Percentiles rank a stretch among this genome's conserved stretches.
Evolutionary conservation across 2,888 invertebrate species (phyloP).

Genomic region (Baccha elongata): DNA sequence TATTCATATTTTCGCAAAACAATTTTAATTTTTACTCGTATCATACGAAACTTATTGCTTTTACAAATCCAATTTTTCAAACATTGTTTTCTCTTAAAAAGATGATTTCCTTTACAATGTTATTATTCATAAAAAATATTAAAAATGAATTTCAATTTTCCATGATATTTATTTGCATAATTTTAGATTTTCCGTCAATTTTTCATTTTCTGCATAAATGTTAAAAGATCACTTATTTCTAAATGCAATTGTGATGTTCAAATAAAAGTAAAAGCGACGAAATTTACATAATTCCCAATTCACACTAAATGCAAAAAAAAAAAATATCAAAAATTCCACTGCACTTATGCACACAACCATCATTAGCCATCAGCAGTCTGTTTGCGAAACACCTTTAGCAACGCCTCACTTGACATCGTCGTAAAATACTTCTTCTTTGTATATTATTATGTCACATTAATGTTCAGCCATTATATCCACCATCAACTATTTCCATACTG

Average conservation of each 20-base stretch:
- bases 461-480: constrained; percentile 43
- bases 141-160: no score
- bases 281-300: constrained; percentile 6
- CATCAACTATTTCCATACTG: constrained; percentile 60
- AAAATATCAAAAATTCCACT: constrained; percentile 21
- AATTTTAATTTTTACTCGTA: no score
- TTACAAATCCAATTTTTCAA: no score
- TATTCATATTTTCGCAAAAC: no score
- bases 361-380: not conserved
- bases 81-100: no score
- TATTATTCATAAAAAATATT: no score
- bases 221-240: no score
- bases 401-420: constrained; percentile 42
- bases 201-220: not conserved
- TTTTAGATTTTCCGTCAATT: constrained; percentile 5
- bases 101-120: no score
- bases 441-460: constrained; percentile 67
- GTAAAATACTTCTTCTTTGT: constrained; percentile 42
- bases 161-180: constrained; percentile 8
- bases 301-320: constrained; percentile 7
- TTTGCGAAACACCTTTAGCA: constrained; percentile 3
- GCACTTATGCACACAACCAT: not conserved
- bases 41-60: no score
- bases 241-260: not conserved
- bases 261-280: constrained; percentile 11